Base-by-base conservation (phyloP, 2,797 vertebrate species). In the Anabacerthia variegaticeps region DNA sequence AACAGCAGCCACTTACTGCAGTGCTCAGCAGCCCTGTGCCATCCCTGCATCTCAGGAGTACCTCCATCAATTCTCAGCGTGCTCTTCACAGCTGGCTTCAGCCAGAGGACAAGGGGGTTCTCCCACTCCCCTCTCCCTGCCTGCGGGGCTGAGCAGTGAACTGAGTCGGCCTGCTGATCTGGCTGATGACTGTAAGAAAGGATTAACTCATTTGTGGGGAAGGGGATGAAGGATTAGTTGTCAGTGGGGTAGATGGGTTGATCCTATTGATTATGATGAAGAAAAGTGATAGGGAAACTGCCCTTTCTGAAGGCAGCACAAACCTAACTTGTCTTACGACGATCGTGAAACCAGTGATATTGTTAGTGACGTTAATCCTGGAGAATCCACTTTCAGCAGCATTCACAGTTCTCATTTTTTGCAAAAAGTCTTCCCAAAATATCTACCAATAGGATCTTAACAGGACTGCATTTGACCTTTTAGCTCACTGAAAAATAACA, bases 31-130 rank as follows among this genome's bases (percentile, higher is more conserved):
- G 1, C 36, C 84, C 90, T 30, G 32, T 6, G 56, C 67, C 89
- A 52, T 10, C 56, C 32, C 30, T 18, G 41, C 37, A 30, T 12
- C 46, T 48, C 36, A 3, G 89, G 34, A 84, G 54, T 65, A 54
- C 12, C 54, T 66, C 88, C 84, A 79, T 32, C 79, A 75, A 6
- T 55, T 58, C 85, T 81, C 88, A 36, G 54, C 0, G 0, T 44
- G 80, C 51, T 92, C 55, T 65, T 81, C 92, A 88, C 86, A 94
- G 72, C 65, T 77, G 82, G 39, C 65, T 89, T 59, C 82, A 88
- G 92, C 76, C 93, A 92, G 51, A 95, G 74, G 92, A 89, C 5
- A 0, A 65, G 58, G 63, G 54, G 86, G 69, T 78, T 87, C 66
- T 82, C 74, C 86, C n/a, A 55, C n/a, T 94, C 62, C 32, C 56